These are phyloP conservation scores for Ophion ventricosus DNA, from an alignment of 2,888 invertebrate species.

Conservation along the genomic window DNA sequence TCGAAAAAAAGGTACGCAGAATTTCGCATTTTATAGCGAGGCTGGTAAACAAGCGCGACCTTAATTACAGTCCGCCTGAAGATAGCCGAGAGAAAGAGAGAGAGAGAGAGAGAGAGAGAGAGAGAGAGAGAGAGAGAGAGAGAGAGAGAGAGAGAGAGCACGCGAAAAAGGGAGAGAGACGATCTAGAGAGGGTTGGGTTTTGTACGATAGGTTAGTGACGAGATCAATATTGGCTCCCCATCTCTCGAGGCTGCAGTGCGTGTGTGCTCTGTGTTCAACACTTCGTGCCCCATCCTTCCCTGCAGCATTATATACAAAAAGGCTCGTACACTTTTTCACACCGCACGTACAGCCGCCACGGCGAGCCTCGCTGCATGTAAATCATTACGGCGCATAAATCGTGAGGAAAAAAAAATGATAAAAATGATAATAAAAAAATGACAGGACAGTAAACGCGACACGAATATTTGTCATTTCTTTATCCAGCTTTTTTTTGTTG, in stretches of 20 bases:
- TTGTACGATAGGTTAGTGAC: conserved; percentile 73
- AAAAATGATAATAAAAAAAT: not conserved
- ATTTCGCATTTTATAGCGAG: conserved; percentile 27
- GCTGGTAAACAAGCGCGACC: conserved; percentile 60
- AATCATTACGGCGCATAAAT: not conserved
- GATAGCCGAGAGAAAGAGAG: conserved; percentile 19
- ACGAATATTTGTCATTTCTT: no score
- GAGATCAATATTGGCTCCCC: conserved; percentile 74
- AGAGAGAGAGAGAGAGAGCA: conserved; percentile 4
- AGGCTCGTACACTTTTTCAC: conserved; percentile 3
- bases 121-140: conserved; percentile 14
- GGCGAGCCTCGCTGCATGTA: not conserved
- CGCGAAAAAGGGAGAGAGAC: conserved; percentile 21
- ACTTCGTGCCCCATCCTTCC: not conserved
- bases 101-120: conserved; percentile 25
- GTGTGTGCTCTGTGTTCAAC: conserved; percentile 14
- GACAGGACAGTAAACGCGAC: no score
- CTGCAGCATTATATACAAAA: conserved; percentile 27
- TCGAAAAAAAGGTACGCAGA: conserved; percentile 9
- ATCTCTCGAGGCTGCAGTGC: conserved; percentile 39
- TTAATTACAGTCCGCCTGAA: conserved; percentile 57
- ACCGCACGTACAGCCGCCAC: conserved; percentile 1
- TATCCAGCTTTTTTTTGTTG: no score
- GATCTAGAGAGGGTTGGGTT: conserved; percentile 45
- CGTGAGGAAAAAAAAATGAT: not conserved